Conservation (phyloP, 1,140 invertebrate genomes). For the Kradibia gibbosae region DNA sequence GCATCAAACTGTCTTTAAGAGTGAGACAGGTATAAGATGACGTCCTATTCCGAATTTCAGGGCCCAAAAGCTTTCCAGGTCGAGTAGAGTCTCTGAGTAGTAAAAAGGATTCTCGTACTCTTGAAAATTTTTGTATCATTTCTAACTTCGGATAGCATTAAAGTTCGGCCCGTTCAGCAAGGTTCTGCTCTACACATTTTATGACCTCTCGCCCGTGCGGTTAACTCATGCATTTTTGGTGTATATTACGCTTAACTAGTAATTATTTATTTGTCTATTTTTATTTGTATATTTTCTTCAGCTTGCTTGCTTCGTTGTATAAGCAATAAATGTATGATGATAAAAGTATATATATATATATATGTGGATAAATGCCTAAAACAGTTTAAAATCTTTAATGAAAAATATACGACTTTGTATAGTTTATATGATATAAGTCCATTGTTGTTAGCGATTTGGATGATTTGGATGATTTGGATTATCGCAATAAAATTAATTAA, state of each 20-base stretch:
- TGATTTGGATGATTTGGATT: not conserved
- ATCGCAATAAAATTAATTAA: not conserved
- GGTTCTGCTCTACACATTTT: not conserved
- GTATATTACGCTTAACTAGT: not conserved
- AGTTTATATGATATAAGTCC: too few species aligned
- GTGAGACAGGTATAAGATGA: not conserved
- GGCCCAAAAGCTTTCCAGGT: not conserved
- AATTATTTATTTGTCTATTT: not conserved
- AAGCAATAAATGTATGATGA: too few species aligned
- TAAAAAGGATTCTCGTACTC: slow-evolving; percentile 14
- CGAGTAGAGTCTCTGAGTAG: slow-evolving; percentile 4
- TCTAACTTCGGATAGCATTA: not conserved
- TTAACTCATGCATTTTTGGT: slow-evolving; percentile 15
- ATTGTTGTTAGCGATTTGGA: too few species aligned
- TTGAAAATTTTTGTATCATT: slow-evolving; percentile 21
- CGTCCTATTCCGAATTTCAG: not conserved
- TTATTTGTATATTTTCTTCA: not conserved
- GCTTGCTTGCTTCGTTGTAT: too few species aligned
- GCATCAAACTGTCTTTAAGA: not conserved
- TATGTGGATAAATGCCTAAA: too few species aligned
- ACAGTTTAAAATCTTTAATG: too few species aligned
- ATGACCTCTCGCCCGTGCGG: not conserved
- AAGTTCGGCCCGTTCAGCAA: not conserved
- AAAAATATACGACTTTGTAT: too few species aligned
- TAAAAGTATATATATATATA: too few species aligned